Evolutionary conservation across 2,113 vertebrate genomes (phyloP).

Genomic region (Clinocottus analis): DNA sequence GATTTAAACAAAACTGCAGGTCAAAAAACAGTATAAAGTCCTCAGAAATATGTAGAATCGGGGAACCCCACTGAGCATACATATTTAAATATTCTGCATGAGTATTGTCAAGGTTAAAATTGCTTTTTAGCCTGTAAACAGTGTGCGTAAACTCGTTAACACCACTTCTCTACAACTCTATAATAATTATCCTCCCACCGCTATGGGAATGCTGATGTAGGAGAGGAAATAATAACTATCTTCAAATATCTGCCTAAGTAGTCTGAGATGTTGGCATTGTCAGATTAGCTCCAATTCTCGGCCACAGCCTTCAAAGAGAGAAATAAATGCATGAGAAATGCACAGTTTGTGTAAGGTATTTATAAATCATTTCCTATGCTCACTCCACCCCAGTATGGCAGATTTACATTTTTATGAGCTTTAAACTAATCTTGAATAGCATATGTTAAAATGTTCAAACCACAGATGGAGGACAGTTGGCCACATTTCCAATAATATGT

Average conservation of each 20-base stretch:
- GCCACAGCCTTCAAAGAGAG: conserved; percentile 62
- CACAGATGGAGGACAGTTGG: conserved; percentile 55
- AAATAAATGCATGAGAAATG: conserved; percentile 65
- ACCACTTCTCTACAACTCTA: conserved; percentile 46
- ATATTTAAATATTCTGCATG: conserved; percentile 56
- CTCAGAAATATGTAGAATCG: conserved; percentile 12
- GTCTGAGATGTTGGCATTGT: conserved; percentile 63
- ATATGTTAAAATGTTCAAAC: conserved; percentile 52
- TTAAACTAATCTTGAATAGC: conserved; percentile 65
- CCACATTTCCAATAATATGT: conserved; percentile 36
- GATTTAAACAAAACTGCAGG: conserved; percentile 33
- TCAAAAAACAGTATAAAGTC: conserved; percentile 33
- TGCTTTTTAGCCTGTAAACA: conserved; percentile 53
- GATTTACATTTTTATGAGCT: conserved; percentile 79
- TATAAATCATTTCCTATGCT: conserved; percentile 61
- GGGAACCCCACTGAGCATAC: conserved; percentile 30
- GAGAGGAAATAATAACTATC: conserved; percentile 59
- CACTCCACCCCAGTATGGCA: conserved; percentile 50
- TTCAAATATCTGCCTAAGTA: conserved; percentile 65
- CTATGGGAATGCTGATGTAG: conserved; percentile 50
- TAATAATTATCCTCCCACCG: conserved; percentile 46
- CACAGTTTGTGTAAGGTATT: conserved; percentile 62
- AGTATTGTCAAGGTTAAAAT: conserved; percentile 57
- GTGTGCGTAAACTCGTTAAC: conserved; percentile 62
- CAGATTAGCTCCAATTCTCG: conserved; percentile 69